Evolutionary conservation across 2,888 invertebrate species (phyloP), one percentile per base, ranked within the genome.

Genomic region (Acrocyrtus sp.): DNA sequence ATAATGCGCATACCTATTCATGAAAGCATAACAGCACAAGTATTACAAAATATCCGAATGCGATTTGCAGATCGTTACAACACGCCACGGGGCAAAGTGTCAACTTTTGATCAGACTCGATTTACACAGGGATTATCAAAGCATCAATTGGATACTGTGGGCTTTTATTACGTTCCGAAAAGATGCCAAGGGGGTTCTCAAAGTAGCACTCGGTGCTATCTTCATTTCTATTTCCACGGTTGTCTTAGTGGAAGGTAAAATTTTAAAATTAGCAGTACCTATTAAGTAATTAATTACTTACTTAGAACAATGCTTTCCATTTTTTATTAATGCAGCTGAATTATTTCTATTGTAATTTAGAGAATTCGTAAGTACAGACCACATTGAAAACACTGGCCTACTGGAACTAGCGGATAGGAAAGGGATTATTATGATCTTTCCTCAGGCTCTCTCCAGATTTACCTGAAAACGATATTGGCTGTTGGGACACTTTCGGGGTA

Each of bases 401-500:
- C 39, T 79, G 45, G 76, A 79, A 69, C 29, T 77, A 2, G 79
- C 76, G 0, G 78, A 79, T 10, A 21, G 45, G 34, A 77, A 74
- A 26, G 68, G 60, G 0, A 67, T 78, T 12, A 75, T 78, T 21
- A 54, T 78, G 53, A 43, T 78, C 1, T 73, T 74, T 53, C 78
- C 78, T 19, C 76, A 78, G 45, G 70, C 63, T 1, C 22, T 26
- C 12, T 12, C 17, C n/a, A 3, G 67, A n/a, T 21, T 39, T 41
- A 3, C 41, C 65, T 0, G 57, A 62, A 65, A 75, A 74, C 45
- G 26, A 29, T 15, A 58, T 63, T 26, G 72, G 65, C 12, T 72
- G 72, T 24, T 72, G 72, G 72, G 72, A 72, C n/a, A 72, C 72
- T 4, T 72, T 58, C 29, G 72, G 63, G 15, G 6, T 70, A 10